These are phyloP conservation scores for Motacilla alba DNA, from an alignment of 2,113 vertebrate genomes.

Conservation along the genomic window DNA sequence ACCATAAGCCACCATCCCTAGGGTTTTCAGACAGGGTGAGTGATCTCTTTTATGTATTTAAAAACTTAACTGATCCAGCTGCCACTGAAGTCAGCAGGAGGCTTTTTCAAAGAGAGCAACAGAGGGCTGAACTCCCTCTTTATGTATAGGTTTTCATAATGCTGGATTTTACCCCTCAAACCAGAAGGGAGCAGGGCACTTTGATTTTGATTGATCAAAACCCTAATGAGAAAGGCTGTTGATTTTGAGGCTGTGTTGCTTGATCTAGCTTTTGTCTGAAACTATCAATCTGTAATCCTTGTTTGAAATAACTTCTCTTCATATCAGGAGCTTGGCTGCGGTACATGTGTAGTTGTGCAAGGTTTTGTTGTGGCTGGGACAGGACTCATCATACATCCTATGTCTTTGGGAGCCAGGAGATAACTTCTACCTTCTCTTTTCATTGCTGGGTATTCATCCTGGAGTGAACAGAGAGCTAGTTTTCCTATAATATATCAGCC, in stretches of 20 bases:
- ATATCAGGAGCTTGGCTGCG: background rate
- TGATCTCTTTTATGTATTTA: background rate
- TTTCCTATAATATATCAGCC: background rate
- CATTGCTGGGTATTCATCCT: background rate
- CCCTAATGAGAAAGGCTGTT: background rate
- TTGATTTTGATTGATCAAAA: background rate
- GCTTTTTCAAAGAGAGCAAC: background rate
- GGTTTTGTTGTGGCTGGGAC: background rate
- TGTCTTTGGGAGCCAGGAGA: background rate
- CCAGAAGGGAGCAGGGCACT: background rate
- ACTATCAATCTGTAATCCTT: background rate
- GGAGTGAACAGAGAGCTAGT: background rate
- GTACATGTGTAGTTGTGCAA: background rate
- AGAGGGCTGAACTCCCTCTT: background rate
- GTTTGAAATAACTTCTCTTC: background rate
- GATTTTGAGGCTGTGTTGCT: background rate
- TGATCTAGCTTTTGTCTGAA: background rate
- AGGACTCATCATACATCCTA: fast-evolving
- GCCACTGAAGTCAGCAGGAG: background rate
- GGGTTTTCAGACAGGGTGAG: background rate
- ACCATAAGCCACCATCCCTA: background rate
- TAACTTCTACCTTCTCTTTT: background rate
- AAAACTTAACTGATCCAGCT: background rate
- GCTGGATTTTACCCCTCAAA: background rate
- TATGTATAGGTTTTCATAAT: background rate